Percentiles rank a stretch among this genome's conserved stretches.
Conservation (phyloP, 2,113 vertebrate species). For the Leptocoma aspasia region DNA sequence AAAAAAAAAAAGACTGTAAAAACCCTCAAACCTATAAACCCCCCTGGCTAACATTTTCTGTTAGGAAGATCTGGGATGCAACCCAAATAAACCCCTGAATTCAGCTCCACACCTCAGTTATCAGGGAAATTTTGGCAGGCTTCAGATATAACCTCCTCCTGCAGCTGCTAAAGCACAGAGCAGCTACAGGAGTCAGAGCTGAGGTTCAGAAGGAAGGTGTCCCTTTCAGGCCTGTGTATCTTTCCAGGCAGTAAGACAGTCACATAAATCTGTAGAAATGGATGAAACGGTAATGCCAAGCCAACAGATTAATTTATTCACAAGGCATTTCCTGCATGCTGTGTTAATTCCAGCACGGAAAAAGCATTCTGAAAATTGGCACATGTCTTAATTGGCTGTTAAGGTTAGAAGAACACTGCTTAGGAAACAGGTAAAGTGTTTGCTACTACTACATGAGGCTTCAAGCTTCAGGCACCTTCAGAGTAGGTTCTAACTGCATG, state of each 20-base stretch:
- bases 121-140: neutral
- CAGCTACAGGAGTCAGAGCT: neutral
- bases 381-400: neutral
- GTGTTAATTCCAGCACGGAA: neutral
- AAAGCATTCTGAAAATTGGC: neutral
- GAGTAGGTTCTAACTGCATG: neutral
- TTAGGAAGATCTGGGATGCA: neutral
- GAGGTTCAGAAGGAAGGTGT: neutral
- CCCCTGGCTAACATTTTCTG: accelerated
- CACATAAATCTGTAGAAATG: neutral
- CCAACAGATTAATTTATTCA: neutral
- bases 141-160: neutral
- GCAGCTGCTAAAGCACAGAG: neutral
- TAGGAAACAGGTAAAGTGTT: neutral
- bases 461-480: neutral
- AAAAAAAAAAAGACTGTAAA: neutral
- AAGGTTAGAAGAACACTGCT: neutral
- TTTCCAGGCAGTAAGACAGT: neutral
- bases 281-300: neutral
- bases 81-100: neutral
- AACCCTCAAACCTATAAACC: neutral
- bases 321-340: neutral
- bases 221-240: neutral
- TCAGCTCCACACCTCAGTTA: neutral
- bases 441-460: neutral